phyloP scores from a whole-genome alignment of 2,888 invertebrate genomes.

The Agriopis leucophaearia region DNA sequence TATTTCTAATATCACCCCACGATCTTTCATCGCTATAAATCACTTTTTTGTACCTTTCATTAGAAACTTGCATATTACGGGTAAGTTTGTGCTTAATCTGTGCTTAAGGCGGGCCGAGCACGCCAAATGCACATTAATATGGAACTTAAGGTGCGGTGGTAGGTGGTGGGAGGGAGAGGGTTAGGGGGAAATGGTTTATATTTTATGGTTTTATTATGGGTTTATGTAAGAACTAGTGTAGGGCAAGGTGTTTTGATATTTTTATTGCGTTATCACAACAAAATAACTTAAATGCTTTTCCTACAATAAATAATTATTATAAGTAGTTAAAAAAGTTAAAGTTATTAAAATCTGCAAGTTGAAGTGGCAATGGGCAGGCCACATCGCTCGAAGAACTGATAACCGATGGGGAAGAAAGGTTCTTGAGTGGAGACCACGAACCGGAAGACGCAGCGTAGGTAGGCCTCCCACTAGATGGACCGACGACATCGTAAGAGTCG shows the following conservation, averaged over 20 bases:
- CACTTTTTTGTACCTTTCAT: conserved; percentile 51
- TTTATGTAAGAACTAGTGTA: conserved; percentile 24
- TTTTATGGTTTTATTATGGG: conserved; percentile 25
- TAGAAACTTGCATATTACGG: conserved; percentile 61
- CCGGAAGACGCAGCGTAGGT: too few relatives aligned
- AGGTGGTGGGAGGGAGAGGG: conserved; percentile 27
- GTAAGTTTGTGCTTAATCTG: conserved; percentile 73
- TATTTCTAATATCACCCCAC: conserved; percentile 47
- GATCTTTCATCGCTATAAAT: conserved; percentile 59
- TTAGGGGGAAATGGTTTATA: conserved; percentile 23
- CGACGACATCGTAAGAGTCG: too few relatives aligned
- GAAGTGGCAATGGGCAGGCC: too few relatives aligned
- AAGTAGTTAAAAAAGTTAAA: too few relatives aligned
- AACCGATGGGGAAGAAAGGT: too few relatives aligned
- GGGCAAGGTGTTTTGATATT: conserved; percentile 22
- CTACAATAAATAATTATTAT: too few relatives aligned
- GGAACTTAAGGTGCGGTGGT: conserved; percentile 57
- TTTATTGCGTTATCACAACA: conserved; percentile 12
- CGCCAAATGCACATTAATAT: conserved; percentile 83
- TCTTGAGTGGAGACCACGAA: too few relatives aligned
- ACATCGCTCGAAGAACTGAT: too few relatives aligned
- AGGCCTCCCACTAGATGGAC: too few relatives aligned
- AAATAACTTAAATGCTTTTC: not conserved
- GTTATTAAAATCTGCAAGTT: too few relatives aligned
- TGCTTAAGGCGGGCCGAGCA: conserved; percentile 70